Base-by-base conservation (phyloP, 2,888 invertebrate species). In the Xanthostigma xanthostigma region DNA sequence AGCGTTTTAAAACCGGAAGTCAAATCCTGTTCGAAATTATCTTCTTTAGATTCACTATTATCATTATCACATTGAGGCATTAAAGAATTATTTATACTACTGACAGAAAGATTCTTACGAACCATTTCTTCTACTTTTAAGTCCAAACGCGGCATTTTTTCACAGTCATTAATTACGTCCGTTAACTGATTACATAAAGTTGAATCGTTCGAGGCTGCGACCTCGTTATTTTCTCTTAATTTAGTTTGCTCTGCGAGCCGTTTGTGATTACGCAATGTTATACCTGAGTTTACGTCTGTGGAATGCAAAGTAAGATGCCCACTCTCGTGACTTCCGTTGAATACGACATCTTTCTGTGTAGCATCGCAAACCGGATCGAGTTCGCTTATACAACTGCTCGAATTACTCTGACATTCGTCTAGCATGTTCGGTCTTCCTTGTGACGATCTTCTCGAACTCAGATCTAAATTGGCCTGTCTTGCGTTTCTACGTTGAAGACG, bases 201-300 rank as follows among this genome's bases (percentile, higher is more conserved):
- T 27, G 27, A 3, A 27, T 27, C 27, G 27, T 27, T 27, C 27
- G 27, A 27, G 27, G 27, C 27, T 27, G 27, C 27, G 6, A 27
- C 27, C 27, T 35, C 44, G 41, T 35, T 36, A 47, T 37, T 44
- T 50, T n/a, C 43, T 46, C 9, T 46, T 39, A 37, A 46, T 33
- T 33, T 38, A 11, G n/a, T 36, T 38, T 57, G 55, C 51, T 64
- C 64, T 42, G 56, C 60, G 41, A 78, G 68, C 53, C 74, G 71
- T 64, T 76, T 76, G 60, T 79, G 78, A 65, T 74, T 79, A 55
- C 79, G 69, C 57, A 79, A 65, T 45, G 74, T 76, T 57, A 79
- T 79, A 44, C 78, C 76, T 53, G 69, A 61, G 53, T 57, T 50
- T 39, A 55, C 53, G 9, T 49, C 39, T 40, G 36, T 34, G 11